Conservation (phyloP, 30 jellyfish, hydroid and myxozoan genomes). For the Sanderia malayensis region DNA sequence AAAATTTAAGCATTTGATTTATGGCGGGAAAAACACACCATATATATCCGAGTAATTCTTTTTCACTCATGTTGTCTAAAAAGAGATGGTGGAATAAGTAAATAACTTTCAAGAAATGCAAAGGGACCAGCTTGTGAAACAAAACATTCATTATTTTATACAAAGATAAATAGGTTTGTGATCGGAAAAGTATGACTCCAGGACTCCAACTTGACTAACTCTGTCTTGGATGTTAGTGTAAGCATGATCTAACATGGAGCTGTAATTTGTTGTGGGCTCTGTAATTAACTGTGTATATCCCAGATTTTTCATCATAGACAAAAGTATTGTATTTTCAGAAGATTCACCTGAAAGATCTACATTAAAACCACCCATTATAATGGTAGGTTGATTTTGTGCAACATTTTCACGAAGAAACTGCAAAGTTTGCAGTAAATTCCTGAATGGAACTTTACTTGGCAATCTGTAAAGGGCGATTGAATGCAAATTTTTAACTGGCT, state of each 20-base stretch:
- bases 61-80: too few species aligned
- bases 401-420: not conserved
- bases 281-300: too few species aligned
- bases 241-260: slow-evolving; percentile 15
- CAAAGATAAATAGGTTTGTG: slow-evolving; percentile 3
- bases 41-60: too few species aligned
- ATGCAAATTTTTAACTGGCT: not conserved
- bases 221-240: slow-evolving; percentile 1
- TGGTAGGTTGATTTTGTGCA: not conserved
- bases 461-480: slow-evolving; percentile 1
- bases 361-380: slow-evolving; percentile 28
- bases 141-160: too few species aligned
- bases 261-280: slow-evolving; percentile 3
- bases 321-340: slow-evolving; percentile 1
- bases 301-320: too few species aligned
- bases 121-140: too few species aligned
- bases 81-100: too few species aligned
- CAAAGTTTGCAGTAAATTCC: not conserved
- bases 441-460: not conserved
- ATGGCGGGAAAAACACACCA: not conserved
- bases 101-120: too few species aligned
- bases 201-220: not conserved
- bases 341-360: not conserved
- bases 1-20: not conserved
- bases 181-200: not conserved